phyloP scores from a whole-genome alignment of 2,888 invertebrate genomes.

The Lasioglossum oenotherae region DNA sequence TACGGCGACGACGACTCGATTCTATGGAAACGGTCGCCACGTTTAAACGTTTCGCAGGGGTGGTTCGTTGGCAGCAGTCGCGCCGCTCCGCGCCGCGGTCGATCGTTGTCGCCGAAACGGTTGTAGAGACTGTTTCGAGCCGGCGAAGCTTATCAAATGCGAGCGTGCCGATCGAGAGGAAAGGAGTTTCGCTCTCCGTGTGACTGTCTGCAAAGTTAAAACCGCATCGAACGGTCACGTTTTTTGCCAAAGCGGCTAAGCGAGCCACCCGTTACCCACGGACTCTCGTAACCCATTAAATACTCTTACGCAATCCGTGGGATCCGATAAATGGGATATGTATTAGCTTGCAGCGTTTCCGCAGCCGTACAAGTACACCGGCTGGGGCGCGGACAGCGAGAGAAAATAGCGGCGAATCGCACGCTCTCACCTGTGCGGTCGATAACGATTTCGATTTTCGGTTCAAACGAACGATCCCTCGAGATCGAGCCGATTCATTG shows the following conservation, averaged over 20 bases:
- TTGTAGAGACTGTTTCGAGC: constrained; percentile 58
- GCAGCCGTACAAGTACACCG: constrained; percentile 70
- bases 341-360: constrained; percentile 56
- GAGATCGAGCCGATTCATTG: background rate
- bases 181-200: background rate
- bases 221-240: constrained; percentile 49
- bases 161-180: background rate
- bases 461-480: background rate
- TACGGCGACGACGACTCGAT: constrained; percentile 19
- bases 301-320: constrained; percentile 71
- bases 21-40: constrained; percentile 28
- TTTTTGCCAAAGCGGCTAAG: constrained; percentile 40
- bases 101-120: constrained; percentile 21
- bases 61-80: background rate
- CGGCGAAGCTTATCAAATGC: constrained; percentile 74
- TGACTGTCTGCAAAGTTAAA: constrained; percentile 12
- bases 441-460: background rate
- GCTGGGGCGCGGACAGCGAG: background rate
- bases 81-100: background rate
- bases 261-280: constrained; percentile 41
- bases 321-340: constrained; percentile 73
- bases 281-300: constrained; percentile 60
- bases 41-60: constrained; percentile 4
- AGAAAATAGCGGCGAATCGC: background rate
- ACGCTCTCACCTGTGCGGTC: background rate